These are phyloP conservation scores for Drepana arcuata DNA, from an alignment of 1,140 invertebrate species.

Conservation along the genomic window DNA sequence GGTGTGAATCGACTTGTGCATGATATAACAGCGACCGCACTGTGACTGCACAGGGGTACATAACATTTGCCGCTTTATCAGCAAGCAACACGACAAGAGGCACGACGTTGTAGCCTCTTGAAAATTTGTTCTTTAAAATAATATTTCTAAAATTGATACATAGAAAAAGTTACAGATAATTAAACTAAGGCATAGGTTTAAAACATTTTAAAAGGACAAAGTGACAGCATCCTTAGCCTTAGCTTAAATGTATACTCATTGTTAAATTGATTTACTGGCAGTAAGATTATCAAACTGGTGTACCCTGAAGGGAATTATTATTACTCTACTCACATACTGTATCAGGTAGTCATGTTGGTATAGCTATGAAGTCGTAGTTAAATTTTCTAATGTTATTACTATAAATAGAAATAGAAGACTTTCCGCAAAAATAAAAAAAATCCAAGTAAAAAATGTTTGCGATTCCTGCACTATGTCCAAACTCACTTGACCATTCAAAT, in stretches of 20 bases:
- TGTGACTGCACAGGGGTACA: slow-evolving; percentile 18
- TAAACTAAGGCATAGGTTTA: background rate
- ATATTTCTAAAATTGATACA: background rate
- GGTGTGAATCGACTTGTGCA: slow-evolving; percentile 45
- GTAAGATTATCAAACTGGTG: background rate
- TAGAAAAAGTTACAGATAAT: background rate
- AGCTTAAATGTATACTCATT: background rate
- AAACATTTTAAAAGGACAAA: background rate
- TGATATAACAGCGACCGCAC: slow-evolving; percentile 38
- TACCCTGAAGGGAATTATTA: background rate
- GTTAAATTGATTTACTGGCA: background rate
- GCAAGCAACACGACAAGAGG: background rate
- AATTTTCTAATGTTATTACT: too few relatives aligned
- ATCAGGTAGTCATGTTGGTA: background rate
- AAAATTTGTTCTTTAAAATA: background rate
- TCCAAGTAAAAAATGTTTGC: slow-evolving; percentile 18
- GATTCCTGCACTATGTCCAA: slow-evolving; percentile 27
- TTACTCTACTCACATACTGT: background rate
- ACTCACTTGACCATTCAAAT: slow-evolving; percentile 52
- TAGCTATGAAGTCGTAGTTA: background rate
- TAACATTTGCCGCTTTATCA: slow-evolving; percentile 18
- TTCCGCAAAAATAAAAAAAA: background rate
- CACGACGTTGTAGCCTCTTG: background rate
- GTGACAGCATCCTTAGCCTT: too few relatives aligned
- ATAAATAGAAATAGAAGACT: too few relatives aligned